Evolutionary conservation across 2,888 invertebrate genomes (phyloP).

Genomic region (Orthosia incerta): DNA sequence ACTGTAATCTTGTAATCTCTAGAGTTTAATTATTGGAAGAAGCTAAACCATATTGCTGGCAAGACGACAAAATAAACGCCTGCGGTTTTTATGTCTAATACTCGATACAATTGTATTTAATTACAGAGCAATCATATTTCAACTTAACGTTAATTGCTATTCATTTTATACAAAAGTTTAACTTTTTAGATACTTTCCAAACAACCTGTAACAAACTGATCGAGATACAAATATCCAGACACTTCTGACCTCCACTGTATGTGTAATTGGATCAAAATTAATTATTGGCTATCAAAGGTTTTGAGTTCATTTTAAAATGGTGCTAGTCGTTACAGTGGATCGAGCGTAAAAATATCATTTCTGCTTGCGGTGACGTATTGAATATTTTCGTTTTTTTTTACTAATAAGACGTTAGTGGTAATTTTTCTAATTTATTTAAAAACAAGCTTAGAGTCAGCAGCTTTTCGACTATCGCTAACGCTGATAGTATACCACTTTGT

Average conservation of each 20-base stretch:
- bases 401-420: neutral
- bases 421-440: no score
- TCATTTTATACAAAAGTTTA: neutral
- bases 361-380: conserved; percentile 27
- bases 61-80: neutral
- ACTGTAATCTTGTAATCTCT: no score
- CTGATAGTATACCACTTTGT: no score
- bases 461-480: no score
- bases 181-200: neutral
- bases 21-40: no score
- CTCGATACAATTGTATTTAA: neutral
- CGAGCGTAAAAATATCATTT: conserved; percentile 10
- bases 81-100: neutral
- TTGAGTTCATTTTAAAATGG: conserved; percentile 26
- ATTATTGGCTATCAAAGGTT: neutral
- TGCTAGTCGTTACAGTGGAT: neutral
- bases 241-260: conserved; percentile 13
- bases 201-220: conserved; percentile 26
- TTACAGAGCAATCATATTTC: neutral
- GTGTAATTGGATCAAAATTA: neutral
- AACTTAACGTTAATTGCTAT: conserved; percentile 4
- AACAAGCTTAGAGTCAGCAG: no score
- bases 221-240: conserved; percentile 9
- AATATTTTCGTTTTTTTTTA: neutral
- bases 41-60: no score